phyloP scores from a whole-genome alignment of 2,888 invertebrate genomes.

The Ctenicera cuprea region DNA sequence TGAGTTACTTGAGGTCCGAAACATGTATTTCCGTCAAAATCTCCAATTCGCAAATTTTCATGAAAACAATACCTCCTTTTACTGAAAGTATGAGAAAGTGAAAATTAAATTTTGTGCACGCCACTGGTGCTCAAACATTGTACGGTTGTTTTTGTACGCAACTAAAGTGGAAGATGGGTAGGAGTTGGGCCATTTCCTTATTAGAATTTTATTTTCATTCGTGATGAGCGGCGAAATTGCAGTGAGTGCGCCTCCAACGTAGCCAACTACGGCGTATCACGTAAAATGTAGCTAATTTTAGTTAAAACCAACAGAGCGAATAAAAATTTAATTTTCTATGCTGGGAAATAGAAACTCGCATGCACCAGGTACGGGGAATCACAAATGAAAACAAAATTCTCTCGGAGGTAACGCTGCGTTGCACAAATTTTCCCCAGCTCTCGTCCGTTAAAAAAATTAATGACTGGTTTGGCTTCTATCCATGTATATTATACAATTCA shows the following conservation, averaged over 20 bases:
- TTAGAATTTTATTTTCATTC: conserved; percentile 9
- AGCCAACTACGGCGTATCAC: conserved; percentile 10
- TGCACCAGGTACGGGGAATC: conserved; percentile 32
- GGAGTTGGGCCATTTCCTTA: conserved; percentile 11
- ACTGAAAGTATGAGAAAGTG: no score
- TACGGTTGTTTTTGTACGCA: background rate
- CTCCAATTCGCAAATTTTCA: no score
- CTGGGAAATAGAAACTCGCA: conserved; percentile 15
- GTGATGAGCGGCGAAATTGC: conserved; percentile 8
- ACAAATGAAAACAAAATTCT: conserved; percentile 14
- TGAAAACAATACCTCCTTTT: no score
- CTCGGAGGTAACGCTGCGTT: background rate
- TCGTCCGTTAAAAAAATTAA: conserved; percentile 9
- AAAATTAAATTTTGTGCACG: background rate
- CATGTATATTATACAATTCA: conserved; percentile 19
- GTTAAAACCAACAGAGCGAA: conserved; percentile 30
- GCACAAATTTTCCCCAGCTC: conserved; percentile 5
- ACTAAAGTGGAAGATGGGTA: background rate
- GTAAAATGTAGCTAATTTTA: conserved; percentile 29
- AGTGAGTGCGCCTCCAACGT: background rate
- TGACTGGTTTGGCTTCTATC: conserved; percentile 15
- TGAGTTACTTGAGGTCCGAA: no score
- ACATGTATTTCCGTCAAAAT: no score
- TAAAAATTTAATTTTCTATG: conserved; percentile 32
- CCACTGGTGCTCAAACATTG: background rate